Percentiles rank a stretch among this genome's conserved stretches.
Conservation (phyloP, 2,113 vertebrate genomes). For the Brachyhypopomus occidentalis region DNA sequence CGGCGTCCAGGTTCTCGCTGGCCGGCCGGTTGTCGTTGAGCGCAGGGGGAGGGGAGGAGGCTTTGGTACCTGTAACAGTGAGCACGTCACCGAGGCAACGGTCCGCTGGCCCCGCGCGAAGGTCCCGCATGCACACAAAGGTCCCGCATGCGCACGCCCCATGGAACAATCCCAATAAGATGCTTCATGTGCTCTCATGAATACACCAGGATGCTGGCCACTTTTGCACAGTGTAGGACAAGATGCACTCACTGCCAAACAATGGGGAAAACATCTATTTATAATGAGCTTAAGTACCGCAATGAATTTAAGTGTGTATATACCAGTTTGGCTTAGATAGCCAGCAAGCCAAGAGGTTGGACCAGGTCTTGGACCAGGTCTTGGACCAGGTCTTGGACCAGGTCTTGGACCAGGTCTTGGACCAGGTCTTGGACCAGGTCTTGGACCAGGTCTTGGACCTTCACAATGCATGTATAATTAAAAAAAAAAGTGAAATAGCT, state of each 20-base stretch:
- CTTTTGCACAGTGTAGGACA: no score
- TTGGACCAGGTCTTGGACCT: background rate
- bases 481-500: conserved; percentile 15
- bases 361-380: background rate
- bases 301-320: no score
- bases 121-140: background rate
- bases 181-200: no score
- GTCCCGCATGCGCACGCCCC: background rate
- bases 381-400: background rate
- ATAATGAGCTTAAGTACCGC: no score
- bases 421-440: background rate
- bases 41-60: conserved; percentile 88
- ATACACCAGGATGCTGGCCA: no score
- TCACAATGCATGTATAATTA: conserved; percentile 28
- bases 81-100: conserved; percentile 59
- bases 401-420: background rate
- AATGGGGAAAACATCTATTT: no score
- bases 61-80: conserved; percentile 85
- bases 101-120: conserved; percentile 32
- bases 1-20: conserved; percentile 88
- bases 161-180: background rate
- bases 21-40: conserved; percentile 83
- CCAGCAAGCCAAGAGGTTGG: background rate
- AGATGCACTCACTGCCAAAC: no score
- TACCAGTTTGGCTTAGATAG: no score